Percentiles rank a stretch among this genome's conserved stretches.
phyloP scores from a whole-genome alignment of 2,113 vertebrate genomes.

The Trematocara nigrifrons region DNA sequence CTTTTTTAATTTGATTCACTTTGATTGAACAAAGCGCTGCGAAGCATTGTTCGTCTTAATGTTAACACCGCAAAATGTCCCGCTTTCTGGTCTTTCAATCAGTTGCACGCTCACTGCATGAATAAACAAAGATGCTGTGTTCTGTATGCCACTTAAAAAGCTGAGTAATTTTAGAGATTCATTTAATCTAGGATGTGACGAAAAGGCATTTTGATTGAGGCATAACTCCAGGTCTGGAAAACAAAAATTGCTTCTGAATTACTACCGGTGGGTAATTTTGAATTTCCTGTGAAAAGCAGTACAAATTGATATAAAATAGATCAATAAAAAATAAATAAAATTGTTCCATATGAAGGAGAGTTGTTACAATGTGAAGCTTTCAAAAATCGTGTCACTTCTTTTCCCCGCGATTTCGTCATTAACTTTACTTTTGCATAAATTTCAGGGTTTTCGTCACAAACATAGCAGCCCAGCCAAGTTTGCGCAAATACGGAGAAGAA shows the following conservation, averaged over 20 bases:
- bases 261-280: not conserved
- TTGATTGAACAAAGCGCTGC: not conserved
- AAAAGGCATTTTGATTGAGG: slow-evolving; percentile 7
- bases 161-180: slow-evolving; percentile 4
- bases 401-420: not conserved
- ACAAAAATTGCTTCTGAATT: not conserved
- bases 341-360: not conserved
- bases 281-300: not conserved
- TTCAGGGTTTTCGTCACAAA: not conserved
- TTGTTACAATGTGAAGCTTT: not conserved
- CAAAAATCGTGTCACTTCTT: not conserved
- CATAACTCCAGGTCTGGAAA: slow-evolving; percentile 2
- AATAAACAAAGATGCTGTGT: not conserved
- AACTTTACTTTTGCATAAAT: not conserved
- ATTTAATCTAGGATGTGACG: slow-evolving; percentile 13
- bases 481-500: no score
- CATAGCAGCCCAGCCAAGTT: not conserved
- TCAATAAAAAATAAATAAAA: not conserved
- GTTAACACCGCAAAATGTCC: not conserved
- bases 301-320: not conserved
- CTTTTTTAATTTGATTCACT: not conserved
- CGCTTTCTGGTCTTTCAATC: not conserved
- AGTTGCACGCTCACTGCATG: not conserved
- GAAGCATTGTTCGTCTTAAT: not conserved
- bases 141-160: slow-evolving; percentile 10